Base-by-base conservation (phyloP, 1,140 invertebrate species). In the Tetragonula clypearis region DNA sequence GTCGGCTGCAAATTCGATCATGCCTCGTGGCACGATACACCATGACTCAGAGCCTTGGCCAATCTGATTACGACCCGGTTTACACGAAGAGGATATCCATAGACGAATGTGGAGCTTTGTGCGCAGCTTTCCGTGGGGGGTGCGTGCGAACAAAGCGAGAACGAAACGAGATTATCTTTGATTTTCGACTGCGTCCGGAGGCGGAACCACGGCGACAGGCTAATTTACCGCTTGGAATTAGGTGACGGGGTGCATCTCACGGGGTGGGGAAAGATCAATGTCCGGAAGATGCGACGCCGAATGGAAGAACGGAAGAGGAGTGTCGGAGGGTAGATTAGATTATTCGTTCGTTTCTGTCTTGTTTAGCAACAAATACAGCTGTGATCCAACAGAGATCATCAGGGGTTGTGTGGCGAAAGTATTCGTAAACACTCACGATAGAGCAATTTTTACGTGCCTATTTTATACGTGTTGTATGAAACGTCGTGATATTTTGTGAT, bases 41-140 rank as follows among this genome's bases (percentile, higher is more conserved):
- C 30, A 55, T 85, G 84, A 85, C 78, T 85, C 84, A 81, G 62
- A 66, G 23, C 58, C 55, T 19, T 69, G 23, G 41, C 60, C 58
- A 74, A 81, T 85, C 84, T 85, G 69, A 85, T 85, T 85, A 55
- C 15, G 49, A 74, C 72, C 1, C 17, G n/a, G 49, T 55, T 74
- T 26, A 81, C 78, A 49, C 41, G 26, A 30, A 30, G 30, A 21
- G 17, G 56, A 66, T 66, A n/a, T 66, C 65, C 15, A 49, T 8
- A 55, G 53, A 69, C 69, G 74, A 53, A 62, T 55, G 17, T 41
- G 49, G 41, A 23, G 12, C 11, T 30, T 30, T 30, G 30, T 30
- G 26, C 30, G 30, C 35, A 17, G 19, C 30, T 71, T 78, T 53
- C 15, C 68, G n/a, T 1, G 26, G 21, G 60, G 60, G 81, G 49